Base-by-base conservation (phyloP, 2,797 vertebrate genomes). In the Neopelma chrysocephalum region DNA sequence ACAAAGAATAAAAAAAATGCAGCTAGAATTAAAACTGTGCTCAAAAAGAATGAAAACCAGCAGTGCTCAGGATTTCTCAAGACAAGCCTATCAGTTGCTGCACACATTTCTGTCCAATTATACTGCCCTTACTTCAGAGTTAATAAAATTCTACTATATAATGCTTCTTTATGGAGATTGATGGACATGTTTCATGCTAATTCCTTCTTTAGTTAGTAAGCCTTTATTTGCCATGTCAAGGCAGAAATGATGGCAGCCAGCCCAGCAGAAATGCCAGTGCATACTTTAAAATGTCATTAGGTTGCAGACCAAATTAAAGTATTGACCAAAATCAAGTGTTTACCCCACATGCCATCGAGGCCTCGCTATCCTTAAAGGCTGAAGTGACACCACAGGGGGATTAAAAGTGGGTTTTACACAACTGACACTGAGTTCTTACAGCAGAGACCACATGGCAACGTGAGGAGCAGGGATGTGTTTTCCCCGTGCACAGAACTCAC, bases 261-360 rank as follows among this genome's bases (percentile, higher is more conserved):
- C 96, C 96, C 65, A 82, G 93, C 81, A 96, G 95, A 98, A 98
- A 98, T 96, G 95, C 92, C 97, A 97, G 84, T 1, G 3, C 91
- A 91, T 90, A 90, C 92, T 95, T 97, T 91, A 93, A 96, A 97
- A 97, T 95, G 97, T 94, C 97, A 97, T 88, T 97, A 96, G 76
- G 72, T 69, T 76, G 65, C 97, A 95, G 89, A 93, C 68, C 92
- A 96, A 97, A 97, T 97, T 96, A 96, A 98, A 95, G 93, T 92
- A 87, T 88, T 97, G 97, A 95, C 97, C 96, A 97, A 96, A 97
- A 95, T 78, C 96, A 97, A 96, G 93, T 96, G 85, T 97, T 97
- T 95, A 96, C 91, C 91, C 92, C 42, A 89, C 48, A 78, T 20
- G 58, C 56, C 71, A 90, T 50, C 26, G 64, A 89, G 11, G 5